These are phyloP conservation scores for Alosa sapidissima DNA, from an alignment of 2,797 vertebrate species.

Conservation along the genomic window DNA sequence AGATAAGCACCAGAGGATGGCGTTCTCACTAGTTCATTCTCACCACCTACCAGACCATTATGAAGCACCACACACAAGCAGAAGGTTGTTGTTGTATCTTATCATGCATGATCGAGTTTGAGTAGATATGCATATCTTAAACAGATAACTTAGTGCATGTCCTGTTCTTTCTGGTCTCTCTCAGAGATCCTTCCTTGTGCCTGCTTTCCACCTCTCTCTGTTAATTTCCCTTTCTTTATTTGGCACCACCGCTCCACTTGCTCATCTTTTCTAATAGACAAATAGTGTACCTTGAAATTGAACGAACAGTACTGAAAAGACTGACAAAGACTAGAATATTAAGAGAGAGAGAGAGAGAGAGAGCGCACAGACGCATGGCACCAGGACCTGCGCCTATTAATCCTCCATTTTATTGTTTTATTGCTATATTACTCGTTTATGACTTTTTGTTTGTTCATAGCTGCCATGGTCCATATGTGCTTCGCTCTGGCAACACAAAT, in stretches of 20 bases:
- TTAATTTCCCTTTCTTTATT: background rate
- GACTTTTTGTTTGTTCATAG: slow-evolving; percentile 3
- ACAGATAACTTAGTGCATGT: background rate
- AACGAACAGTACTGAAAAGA: background rate
- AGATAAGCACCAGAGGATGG: slow-evolving; percentile 2
- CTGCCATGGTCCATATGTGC: slow-evolving; percentile 9
- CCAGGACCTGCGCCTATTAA: background rate
- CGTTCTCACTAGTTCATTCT: background rate
- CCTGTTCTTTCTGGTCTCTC: background rate
- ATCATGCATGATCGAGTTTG: background rate
- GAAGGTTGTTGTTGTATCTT: background rate
- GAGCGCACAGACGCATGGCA: background rate
- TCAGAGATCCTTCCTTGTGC: background rate
- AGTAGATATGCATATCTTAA: background rate
- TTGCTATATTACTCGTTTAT: slow-evolving; percentile 21
- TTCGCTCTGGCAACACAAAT: slow-evolving; percentile 11
- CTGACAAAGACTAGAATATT: background rate
- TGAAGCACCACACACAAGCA: background rate
- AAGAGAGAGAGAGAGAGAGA: slow-evolving; percentile 22
- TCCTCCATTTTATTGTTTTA: slow-evolving; percentile 18
- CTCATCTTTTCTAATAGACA: background rate
- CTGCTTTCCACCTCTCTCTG: background rate
- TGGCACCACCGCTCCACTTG: background rate
- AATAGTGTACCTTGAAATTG: background rate
- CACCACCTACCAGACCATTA: background rate